A percentile compares a stretch with the other conserved stretches of the same genome.
phyloP scores from a whole-genome alignment of 2,797 vertebrate genomes.

The Chloroceryle inda region DNA sequence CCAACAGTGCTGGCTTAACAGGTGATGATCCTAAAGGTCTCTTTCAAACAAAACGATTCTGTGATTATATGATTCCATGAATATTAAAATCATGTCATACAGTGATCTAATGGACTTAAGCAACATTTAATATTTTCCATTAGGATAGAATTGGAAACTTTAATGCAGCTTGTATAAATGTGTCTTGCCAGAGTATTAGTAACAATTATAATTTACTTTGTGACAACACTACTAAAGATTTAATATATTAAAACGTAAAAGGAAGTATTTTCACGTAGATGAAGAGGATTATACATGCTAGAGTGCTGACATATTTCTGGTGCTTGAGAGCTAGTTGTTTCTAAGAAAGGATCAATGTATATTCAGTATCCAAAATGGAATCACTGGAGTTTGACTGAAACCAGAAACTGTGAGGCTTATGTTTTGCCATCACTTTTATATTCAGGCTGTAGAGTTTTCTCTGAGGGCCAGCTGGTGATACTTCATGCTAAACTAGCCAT shows the following conservation, averaged over 20 bases:
- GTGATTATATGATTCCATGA: too few species aligned
- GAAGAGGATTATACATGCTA: neutral
- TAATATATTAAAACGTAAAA: neutral
- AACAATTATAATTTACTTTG: constrained; percentile 31
- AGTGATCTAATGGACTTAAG: constrained; percentile 56
- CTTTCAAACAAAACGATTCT: neutral
- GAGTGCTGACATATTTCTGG: neutral
- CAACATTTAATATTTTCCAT: constrained; percentile 24
- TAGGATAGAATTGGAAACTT: constrained; percentile 17
- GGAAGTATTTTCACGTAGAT: neutral
- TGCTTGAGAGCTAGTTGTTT: neutral
- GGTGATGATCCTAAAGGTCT: neutral
- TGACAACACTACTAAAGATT: constrained; percentile 5
- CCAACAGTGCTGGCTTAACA: neutral
- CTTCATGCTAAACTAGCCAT: neutral
- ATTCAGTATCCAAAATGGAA: neutral
- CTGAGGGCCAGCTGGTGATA: neutral
- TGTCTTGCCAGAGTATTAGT: neutral
- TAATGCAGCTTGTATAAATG: constrained; percentile 40
- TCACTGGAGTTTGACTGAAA: constrained; percentile 2
- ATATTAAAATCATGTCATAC: constrained; percentile 42
- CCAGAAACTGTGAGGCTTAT: neutral
- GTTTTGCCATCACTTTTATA: neutral
- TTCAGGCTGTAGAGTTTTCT: neutral
- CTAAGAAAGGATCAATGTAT: neutral